These are phyloP conservation scores for Eolophus roseicapilla DNA, from an alignment of 2,113 vertebrate genomes.

Conservation along the genomic window DNA sequence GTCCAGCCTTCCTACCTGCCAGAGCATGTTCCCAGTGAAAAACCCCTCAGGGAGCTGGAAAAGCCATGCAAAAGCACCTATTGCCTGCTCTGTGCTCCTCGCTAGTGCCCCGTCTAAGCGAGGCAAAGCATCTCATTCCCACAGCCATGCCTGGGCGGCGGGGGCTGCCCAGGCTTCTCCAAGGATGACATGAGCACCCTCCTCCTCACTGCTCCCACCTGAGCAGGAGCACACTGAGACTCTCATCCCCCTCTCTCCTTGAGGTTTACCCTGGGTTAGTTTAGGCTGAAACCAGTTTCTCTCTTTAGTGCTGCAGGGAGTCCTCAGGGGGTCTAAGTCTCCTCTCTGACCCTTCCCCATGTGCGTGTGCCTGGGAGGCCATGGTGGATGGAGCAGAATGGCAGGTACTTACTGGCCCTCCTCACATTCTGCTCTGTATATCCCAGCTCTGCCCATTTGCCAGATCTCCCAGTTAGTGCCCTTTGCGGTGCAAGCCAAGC, in stretches of 20 bases:
- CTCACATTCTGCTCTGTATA: background rate
- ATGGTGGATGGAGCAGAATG: accelerated
- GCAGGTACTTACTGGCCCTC: background rate
- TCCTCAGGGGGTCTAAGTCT: background rate
- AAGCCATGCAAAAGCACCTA: background rate
- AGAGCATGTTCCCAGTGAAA: background rate
- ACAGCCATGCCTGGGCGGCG: background rate
- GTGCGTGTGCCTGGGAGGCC: accelerated
- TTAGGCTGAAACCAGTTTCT: background rate
- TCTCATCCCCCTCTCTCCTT: too few relatives aligned
- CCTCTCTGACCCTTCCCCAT: background rate
- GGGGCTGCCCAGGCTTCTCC: background rate
- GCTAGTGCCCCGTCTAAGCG: background rate
- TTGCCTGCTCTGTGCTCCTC: background rate
- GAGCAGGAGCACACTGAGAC: background rate
- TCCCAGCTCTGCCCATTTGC: background rate
- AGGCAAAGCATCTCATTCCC: background rate
- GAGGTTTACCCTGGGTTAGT: background rate
- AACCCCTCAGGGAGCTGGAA: background rate
- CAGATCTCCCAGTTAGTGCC: background rate
- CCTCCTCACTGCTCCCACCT: background rate
- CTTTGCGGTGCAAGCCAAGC: background rate
- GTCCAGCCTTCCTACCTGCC: background rate
- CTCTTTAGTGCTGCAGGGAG: background rate
- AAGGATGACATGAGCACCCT: background rate